These are phyloP conservation scores for Eutrigla gurnardus DNA, from an alignment of 2,797 vertebrate species.

Conservation along the genomic window DNA sequence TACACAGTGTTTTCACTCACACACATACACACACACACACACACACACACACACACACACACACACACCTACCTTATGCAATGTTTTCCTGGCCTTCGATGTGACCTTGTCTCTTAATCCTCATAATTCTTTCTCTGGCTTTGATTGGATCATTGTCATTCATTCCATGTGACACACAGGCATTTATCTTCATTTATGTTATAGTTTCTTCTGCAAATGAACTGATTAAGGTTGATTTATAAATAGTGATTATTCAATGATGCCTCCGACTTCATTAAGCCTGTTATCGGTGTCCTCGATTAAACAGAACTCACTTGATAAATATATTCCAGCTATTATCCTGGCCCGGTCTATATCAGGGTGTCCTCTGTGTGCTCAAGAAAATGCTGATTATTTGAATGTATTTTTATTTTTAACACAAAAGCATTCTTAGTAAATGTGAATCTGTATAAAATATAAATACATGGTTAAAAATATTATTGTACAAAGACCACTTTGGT, in stretches of 20 bases:
- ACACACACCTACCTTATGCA: conserved; percentile 22
- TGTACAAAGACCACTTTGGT: background rate
- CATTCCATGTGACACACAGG: conserved; percentile 22
- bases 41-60: background rate
- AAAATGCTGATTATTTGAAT: too few species aligned
- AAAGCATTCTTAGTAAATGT: background rate
- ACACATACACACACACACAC: background rate
- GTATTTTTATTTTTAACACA: too few species aligned
- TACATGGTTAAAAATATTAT: background rate
- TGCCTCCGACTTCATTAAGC: conserved; percentile 5
- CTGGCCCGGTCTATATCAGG: background rate
- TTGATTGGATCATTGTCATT: conserved; percentile 43
- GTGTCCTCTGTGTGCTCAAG: background rate
- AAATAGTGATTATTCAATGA: conserved; percentile 22
- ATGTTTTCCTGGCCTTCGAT: conserved; percentile 10
- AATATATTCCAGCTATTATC: background rate
- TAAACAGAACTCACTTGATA: conserved; percentile 1
- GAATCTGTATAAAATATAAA: background rate
- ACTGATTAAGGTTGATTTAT: conserved; percentile 13
- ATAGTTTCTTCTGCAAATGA: background rate
- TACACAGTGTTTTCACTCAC: conserved; percentile 13
- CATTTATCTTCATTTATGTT: conserved; percentile 23
- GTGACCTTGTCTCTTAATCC: conserved; percentile 53
- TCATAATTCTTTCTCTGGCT: conserved; percentile 20
- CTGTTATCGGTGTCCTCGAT: background rate